Evolutionary conservation across 1,140 invertebrate species (phyloP).

Genomic region (Caenorhabditis remanei): DNA sequence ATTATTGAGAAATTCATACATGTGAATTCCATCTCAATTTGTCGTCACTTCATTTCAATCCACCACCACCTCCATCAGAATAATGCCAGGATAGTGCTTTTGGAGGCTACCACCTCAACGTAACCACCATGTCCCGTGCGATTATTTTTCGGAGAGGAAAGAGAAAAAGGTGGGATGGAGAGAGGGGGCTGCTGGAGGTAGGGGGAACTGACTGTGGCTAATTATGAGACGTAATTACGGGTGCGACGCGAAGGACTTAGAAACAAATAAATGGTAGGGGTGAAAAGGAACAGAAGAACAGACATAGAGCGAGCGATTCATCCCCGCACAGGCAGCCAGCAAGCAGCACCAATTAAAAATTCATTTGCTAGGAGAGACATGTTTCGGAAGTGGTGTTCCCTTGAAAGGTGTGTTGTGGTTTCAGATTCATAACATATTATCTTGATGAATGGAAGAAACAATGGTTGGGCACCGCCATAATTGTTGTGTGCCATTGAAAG

Average conservation of each 20-base stretch:
- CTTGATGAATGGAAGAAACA: neutral
- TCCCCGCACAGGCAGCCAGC: neutral
- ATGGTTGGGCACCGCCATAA: too few species aligned
- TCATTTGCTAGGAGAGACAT: neutral
- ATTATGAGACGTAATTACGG: conserved; percentile 56
- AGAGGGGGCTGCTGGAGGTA: neutral
- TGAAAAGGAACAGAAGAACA: conserved; percentile 2
- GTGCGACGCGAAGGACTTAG: conserved; percentile 30
- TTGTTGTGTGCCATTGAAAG: too few species aligned
- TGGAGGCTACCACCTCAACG: conserved; percentile 37
- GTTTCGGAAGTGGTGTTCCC: neutral
- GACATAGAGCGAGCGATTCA: conserved; percentile 4
- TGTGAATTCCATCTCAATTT: neutral
- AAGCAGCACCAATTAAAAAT: conserved; percentile 55
- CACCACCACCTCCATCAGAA: neutral
- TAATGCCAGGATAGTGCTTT: neutral
- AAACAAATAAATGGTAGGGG: conserved; percentile 52
- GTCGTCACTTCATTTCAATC: conserved; percentile 18
- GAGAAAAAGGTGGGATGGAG: neutral
- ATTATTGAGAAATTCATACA: neutral
- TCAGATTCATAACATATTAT: conserved; percentile 37
- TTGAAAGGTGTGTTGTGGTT: neutral
- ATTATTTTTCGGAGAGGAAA: conserved; percentile 46
- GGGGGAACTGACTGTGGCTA: conserved; percentile 40
- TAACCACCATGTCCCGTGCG: conserved; percentile 40